Evolutionary conservation across 2,888 invertebrate species (phyloP).

Genomic region (Lissonota sp.): DNA sequence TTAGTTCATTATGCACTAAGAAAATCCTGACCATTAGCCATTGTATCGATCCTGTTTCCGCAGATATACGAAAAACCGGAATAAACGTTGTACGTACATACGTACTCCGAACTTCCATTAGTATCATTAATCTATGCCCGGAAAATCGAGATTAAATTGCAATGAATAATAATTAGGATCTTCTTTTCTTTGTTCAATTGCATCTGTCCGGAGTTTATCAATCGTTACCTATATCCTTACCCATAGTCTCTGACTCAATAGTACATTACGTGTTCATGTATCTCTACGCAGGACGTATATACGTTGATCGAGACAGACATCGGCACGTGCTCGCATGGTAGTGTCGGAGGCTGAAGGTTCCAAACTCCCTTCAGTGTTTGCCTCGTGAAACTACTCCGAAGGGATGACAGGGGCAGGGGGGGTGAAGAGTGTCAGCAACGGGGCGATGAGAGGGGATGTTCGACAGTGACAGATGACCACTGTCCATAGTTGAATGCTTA

Average conservation of each 20-base stretch:
- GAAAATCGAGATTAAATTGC: too few relatives aligned
- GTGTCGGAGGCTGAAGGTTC: conserved; percentile 67
- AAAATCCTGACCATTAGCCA: conserved; percentile 4
- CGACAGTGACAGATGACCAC: conserved; percentile 82
- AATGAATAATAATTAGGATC: too few relatives aligned
- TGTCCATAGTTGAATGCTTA: conserved; percentile 75
- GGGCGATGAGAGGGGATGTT: conserved; percentile 66
- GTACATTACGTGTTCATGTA: conserved; percentile 21
- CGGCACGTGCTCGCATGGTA: conserved; percentile 78
- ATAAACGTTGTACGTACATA: too few relatives aligned
- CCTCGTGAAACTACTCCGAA: conserved; percentile 69
- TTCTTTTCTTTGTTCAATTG: conserved; percentile 2
- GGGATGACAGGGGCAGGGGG: conserved; percentile 63
- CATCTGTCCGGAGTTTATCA: conserved; percentile 4
- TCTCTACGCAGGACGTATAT: conserved; percentile 31
- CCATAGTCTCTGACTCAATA: conserved; percentile 28
- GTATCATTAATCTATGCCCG: too few relatives aligned
- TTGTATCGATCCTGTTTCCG: not conserved
- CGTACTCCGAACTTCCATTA: too few relatives aligned
- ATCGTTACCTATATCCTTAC: conserved; percentile 19
- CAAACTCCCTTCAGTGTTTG: conserved; percentile 74
- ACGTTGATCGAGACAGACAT: conserved; percentile 69
- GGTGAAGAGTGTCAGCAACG: conserved; percentile 60
- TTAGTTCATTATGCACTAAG: conserved; percentile 11
- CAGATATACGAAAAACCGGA: not conserved